Evolutionary conservation across 2,888 invertebrate species (phyloP).

Genomic region (Tetranychus piercei): DNA sequence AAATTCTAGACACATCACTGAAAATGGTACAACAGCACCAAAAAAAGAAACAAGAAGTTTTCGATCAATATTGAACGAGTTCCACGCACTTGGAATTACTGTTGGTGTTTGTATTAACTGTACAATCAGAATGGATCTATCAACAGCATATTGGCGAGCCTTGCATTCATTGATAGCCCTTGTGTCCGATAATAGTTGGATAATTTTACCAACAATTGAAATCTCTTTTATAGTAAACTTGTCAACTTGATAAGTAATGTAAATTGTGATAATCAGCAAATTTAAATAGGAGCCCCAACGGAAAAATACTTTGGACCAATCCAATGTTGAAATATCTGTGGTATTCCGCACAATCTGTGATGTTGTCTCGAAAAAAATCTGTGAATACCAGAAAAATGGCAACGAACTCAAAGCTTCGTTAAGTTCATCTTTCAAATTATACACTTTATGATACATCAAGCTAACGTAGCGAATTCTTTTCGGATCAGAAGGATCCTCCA

Average conservation of each 20-base stretch:
- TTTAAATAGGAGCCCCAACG: constrained; percentile 9
- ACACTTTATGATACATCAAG: not conserved
- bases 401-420: not conserved
- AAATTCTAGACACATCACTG: constrained; percentile 4
- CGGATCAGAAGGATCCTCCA: not conserved
- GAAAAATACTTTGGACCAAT: not conserved
- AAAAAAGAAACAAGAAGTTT: not conserved
- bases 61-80: constrained; percentile 1
- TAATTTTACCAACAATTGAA: not conserved
- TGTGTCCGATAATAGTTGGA: not conserved
- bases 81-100: not conserved
- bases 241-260: constrained; percentile 5
- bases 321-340: not conserved
- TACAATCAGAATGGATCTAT: not conserved
- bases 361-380: constrained; percentile 12
- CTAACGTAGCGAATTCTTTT: not conserved
- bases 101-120: not conserved
- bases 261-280: constrained; percentile 2
- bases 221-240: not conserved
- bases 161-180: not conserved
- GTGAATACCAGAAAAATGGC: constrained; percentile 11
- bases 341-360: not conserved
- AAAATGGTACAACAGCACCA: constrained; percentile 7
- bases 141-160: not conserved
- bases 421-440: not conserved